phyloP scores from a whole-genome alignment of 1,140 invertebrate species.

The Lysiphlebus fabarum region DNA sequence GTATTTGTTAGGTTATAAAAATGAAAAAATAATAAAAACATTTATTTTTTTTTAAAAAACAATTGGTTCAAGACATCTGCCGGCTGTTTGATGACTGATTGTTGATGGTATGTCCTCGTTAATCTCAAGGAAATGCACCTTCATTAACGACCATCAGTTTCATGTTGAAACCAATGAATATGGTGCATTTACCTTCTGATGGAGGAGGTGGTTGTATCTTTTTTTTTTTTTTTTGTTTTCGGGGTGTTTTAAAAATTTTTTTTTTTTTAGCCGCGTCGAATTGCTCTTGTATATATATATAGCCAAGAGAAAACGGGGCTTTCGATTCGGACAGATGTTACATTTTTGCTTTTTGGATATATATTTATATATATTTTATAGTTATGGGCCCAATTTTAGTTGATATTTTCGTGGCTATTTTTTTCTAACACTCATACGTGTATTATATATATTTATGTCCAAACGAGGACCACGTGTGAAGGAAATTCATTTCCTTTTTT shows the following conservation, averaged over 20 bases:
- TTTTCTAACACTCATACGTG: neutral
- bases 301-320: neutral
- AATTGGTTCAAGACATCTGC: constrained; percentile 15
- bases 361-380: constrained; percentile 1
- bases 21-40: neutral
- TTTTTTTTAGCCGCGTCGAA: neutral
- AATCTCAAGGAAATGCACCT: constrained; percentile 22
- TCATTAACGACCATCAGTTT: constrained; percentile 12
- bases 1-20: neutral
- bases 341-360: constrained; percentile 19
- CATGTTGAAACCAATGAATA: no score
- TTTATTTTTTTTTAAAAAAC: constrained; percentile 2
- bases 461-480: constrained; percentile 50
- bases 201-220: neutral
- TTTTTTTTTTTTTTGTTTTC: neutral
- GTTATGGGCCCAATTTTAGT: constrained; percentile 2
- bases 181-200: no score
- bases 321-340: constrained; percentile 40
- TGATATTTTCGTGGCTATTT: neutral
- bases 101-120: constrained; percentile 16
- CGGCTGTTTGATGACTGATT: neutral
- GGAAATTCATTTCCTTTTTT: constrained; percentile 53
- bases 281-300: no score
- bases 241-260: neutral
- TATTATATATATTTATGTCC: constrained; percentile 14